Conservation (phyloP, 2,888 invertebrate species). For the Cancer borealis region DNA sequence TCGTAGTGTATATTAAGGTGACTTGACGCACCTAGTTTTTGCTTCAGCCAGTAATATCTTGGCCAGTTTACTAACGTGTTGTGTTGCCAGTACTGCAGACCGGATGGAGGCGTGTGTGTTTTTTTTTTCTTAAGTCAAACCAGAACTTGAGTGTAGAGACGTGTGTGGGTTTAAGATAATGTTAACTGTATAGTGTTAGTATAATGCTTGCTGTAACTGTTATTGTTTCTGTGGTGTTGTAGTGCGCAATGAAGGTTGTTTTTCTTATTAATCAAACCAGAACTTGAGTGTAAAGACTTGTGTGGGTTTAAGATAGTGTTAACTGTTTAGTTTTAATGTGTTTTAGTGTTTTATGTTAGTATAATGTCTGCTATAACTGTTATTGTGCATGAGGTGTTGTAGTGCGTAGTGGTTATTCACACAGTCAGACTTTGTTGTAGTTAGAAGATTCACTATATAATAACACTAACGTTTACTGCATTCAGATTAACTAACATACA, state of each 20-base stretch:
- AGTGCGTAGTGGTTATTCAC: not conserved
- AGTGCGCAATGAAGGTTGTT: not conserved
- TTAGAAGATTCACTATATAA: too few relatives aligned
- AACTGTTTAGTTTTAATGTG: too few relatives aligned
- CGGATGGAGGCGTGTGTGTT: not conserved
- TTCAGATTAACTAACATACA: not conserved
- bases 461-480: not conserved
- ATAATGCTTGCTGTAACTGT: not conserved
- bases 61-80: not conserved
- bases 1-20: conserved; percentile 21
- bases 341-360: too few relatives aligned
- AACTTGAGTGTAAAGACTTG: not conserved
- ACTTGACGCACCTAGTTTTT: not conserved
- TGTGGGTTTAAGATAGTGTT: too few relatives aligned
- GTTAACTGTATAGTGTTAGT: not conserved
- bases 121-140: not conserved
- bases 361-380: too few relatives aligned
- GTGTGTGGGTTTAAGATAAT: not conserved
- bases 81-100: not conserved
- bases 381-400: too few relatives aligned
- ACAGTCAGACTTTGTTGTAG: not conserved
- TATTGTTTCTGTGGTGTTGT: not conserved
- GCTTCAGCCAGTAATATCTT: conserved; percentile 22
- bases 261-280: not conserved
- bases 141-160: not conserved